Conservation (phyloP, 1,140 invertebrate species). For the Drosophila littoralis region DNA sequence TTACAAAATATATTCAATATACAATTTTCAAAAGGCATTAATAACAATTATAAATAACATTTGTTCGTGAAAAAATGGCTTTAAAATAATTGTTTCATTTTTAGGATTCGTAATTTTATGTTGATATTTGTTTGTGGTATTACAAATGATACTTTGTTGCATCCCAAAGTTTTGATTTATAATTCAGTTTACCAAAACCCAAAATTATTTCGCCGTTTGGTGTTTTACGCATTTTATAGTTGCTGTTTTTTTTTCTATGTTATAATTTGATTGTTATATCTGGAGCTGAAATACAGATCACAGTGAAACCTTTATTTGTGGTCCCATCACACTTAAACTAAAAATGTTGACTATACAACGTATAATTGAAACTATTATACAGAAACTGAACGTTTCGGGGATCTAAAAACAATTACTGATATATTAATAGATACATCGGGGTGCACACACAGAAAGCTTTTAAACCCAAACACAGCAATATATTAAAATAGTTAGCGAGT, state of each 20-base stretch:
- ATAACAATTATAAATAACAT: conserved; percentile 18
- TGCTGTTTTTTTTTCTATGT: conserved; percentile 9
- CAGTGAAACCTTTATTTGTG: conserved; percentile 15
- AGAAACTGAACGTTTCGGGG: conserved; percentile 12
- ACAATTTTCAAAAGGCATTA: conserved; percentile 15
- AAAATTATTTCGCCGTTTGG: conserved; percentile 1
- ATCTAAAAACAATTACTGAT: conserved; percentile 4
- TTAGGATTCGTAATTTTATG: background rate
- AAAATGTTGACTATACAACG: conserved; percentile 20
- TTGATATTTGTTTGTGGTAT: conserved; percentile 12
- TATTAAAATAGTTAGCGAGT: conserved; percentile 86
- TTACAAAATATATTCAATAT: conserved; percentile 28
- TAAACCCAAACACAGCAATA: conserved; percentile 55
- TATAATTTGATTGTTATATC: conserved; percentile 9
- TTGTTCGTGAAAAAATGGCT: conserved; percentile 32
- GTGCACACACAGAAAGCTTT: conserved; percentile 63
- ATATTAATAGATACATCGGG: conserved; percentile 28
- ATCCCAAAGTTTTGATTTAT: background rate
- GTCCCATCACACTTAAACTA: conserved; percentile 29
- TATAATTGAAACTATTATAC: conserved; percentile 23
- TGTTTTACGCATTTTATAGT: conserved; percentile 4
- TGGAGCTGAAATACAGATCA: conserved; percentile 25
- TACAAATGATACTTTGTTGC: conserved; percentile 5
- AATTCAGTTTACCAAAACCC: conserved; percentile 2
- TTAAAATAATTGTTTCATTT: conserved; percentile 13